These are phyloP conservation scores for Dryobota labecula DNA, from an alignment of 2,888 invertebrate species.

Conservation along the genomic window DNA sequence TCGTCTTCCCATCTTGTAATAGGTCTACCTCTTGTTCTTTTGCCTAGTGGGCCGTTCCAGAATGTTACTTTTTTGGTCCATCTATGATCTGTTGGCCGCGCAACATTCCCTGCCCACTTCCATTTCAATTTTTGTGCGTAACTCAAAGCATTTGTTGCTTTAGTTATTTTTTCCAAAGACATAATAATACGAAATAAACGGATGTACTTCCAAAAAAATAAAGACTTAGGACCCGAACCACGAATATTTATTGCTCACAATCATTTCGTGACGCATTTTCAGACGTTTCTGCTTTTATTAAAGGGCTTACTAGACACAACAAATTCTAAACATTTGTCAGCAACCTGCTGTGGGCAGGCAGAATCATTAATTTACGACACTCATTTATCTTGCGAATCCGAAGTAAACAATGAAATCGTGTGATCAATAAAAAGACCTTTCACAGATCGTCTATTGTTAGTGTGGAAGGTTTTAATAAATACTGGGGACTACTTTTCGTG, in stretches of 20 bases:
- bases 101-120: too few relatives aligned
- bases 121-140: too few relatives aligned
- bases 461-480: slow-evolving; percentile 64
- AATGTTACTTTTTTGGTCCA: too few relatives aligned
- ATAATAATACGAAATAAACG: background rate
- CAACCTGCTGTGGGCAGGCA: slow-evolving; percentile 73
- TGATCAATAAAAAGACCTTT: slow-evolving; percentile 75
- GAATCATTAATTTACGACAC: slow-evolving; percentile 76
- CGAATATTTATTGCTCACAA: slow-evolving; percentile 49
- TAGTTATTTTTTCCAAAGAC: background rate
- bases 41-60: too few relatives aligned
- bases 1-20: too few relatives aligned
- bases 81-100: too few relatives aligned
- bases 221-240: slow-evolving; percentile 5
- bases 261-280: slow-evolving; percentile 40
- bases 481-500: slow-evolving; percentile 42
- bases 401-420: slow-evolving; percentile 78
- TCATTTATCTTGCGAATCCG: slow-evolving; percentile 79
- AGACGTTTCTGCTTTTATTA: slow-evolving; percentile 52
- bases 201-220: background rate
- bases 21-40: too few relatives aligned
- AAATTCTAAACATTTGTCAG: slow-evolving; percentile 82
- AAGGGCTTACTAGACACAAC: slow-evolving; percentile 67
- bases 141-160: too few relatives aligned
- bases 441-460: slow-evolving; percentile 70